A percentile compares a stretch with the other conserved stretches of the same genome.
phyloP scores from a whole-genome alignment of 2,797 vertebrate genomes.

The Tragelaphus eurycerus region DNA sequence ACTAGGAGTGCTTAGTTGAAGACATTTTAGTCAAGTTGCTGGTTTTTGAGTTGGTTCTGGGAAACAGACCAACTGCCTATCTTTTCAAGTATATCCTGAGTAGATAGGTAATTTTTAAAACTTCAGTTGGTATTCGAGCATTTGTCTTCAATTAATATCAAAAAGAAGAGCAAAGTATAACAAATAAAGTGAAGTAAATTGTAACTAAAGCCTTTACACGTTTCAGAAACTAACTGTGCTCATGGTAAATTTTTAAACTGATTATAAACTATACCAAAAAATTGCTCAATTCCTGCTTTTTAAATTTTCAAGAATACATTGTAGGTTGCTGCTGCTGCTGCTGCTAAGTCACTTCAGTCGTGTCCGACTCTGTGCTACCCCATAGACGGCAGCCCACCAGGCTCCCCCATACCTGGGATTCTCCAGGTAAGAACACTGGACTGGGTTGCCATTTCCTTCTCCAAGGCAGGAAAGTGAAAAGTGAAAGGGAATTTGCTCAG shows the following conservation, averaged over 20 bases:
- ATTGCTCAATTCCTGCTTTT: background rate
- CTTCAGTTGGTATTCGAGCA: background rate
- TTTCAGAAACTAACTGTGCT: background rate
- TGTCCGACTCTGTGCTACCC: too few relatives aligned
- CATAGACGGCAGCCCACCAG: too few relatives aligned
- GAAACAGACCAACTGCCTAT: background rate
- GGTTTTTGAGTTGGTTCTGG: background rate
- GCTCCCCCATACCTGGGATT: too few relatives aligned
- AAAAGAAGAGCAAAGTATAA: background rate
- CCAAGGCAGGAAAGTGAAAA: too few relatives aligned
- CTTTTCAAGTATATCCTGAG: background rate
- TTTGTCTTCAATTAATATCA: background rate
- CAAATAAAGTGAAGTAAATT: background rate
- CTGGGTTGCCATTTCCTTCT: too few relatives aligned
- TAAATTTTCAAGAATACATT: slow-evolving; percentile 1
- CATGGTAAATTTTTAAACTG: background rate
- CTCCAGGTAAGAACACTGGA: too few relatives aligned
- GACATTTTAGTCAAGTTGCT: background rate
- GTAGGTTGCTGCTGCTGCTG: too few relatives aligned
- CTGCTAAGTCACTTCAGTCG: too few relatives aligned
- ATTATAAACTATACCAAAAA: background rate
- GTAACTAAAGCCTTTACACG: background rate
- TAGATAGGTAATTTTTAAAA: background rate
- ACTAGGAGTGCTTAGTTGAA: slow-evolving; percentile 11
- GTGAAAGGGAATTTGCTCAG: too few relatives aligned